Percentiles rank a stretch among this genome's conserved stretches.
These are phyloP conservation scores for Pontoporia blainvillei DNA, from an alignment of 2,113 vertebrate species.

Conservation along the genomic window DNA sequence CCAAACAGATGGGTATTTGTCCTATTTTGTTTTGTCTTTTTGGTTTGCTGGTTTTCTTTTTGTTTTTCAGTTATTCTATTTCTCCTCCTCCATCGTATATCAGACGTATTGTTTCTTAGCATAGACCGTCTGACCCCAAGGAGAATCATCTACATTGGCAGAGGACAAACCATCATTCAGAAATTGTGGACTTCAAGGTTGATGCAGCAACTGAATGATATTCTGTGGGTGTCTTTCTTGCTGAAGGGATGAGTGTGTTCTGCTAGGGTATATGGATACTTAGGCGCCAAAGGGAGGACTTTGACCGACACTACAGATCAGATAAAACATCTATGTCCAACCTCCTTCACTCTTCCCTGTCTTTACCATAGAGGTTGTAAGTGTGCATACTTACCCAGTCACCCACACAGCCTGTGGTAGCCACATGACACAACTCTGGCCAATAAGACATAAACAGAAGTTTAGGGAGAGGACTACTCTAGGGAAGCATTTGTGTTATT, in stretches of 20 bases:
- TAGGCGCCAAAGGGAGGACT: not conserved
- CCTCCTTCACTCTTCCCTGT: not conserved
- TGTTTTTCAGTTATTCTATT: not conserved
- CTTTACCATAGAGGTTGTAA: not conserved
- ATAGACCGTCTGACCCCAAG: not conserved
- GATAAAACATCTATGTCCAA: not conserved
- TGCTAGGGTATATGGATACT: not conserved
- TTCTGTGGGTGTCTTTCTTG: not conserved
- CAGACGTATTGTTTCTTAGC: not conserved
- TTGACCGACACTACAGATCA: not conserved
- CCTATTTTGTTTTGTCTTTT: not conserved
- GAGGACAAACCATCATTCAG: not conserved
- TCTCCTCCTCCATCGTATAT: not conserved
- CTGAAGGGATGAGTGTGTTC: not conserved
- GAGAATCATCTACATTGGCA: not conserved
- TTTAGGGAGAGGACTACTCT: not conserved
- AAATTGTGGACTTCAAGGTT: not conserved
- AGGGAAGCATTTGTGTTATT: not conserved
- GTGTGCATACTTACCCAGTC: not conserved
- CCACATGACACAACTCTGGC: not conserved
- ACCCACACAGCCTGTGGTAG: not conserved
- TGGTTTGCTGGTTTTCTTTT: not conserved
- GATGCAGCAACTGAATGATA: not conserved
- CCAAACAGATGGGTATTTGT: not conserved
- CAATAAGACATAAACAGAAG: not conserved